Evolutionary conservation across 92 coral and sea anemone species (phyloP), one percentile per base, ranked within the genome.

Genomic region (Epizoanthus rinbou): DNA sequence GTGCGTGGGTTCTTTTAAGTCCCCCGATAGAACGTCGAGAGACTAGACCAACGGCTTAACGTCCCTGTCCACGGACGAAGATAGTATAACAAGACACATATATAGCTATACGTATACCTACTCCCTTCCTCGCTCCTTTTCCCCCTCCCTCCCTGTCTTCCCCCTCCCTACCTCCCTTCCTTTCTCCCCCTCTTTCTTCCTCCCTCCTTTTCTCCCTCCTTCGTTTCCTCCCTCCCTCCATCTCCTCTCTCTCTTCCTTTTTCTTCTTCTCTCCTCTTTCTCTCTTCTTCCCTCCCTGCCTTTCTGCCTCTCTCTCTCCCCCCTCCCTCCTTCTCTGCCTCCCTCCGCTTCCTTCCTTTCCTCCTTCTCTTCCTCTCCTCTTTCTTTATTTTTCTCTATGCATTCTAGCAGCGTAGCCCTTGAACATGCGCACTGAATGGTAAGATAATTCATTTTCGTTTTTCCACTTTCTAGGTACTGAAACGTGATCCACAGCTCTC

Each of bases 401-500:
- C 43, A 37, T 37, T 8, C 14, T 47, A 47, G 53, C 14, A 47
- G 5, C 53, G 2, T 47, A 47, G 13, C 2, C 53, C 11, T 47
- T 47, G 14, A 47, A 14, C 13, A 8, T 47, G 53, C 1, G 0
- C 53, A 47, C 14, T 47, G 14, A 7, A 28, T 28, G 31, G 31
- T 41, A 41, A 41, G 47, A 41, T 6, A 41, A 8, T 41, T 41
- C 47, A 41, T 41, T 41, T 41, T 7, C 53, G 8, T 47, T 10
- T 14, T 47, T 52, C 57, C 53, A 1, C 17, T 2, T 60, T 22
- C 1, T 33, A 92, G 95, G 89, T 86, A 39, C 47, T 92, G 18
- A 80, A 43, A 35, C 79, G 41, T 45, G 95, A 92, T 72, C 95
- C 92, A 23, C 87, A 92, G 37, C 79, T 92, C 2, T 75, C 95